phyloP scores from a whole-genome alignment of 2,797 vertebrate genomes.

The Oreonectes daqikongensis region DNA sequence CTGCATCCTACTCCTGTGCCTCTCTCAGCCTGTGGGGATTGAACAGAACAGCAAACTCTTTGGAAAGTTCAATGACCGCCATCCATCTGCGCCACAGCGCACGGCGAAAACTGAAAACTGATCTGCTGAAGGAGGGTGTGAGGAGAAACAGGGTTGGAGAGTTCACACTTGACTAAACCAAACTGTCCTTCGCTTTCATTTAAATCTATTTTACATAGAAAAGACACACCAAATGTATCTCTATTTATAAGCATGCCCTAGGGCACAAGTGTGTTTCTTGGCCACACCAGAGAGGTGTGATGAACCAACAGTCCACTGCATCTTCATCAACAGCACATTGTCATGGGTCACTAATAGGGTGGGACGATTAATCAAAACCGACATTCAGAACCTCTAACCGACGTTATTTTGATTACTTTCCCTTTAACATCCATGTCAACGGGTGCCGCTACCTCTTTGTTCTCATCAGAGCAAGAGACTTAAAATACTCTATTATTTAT shows the following conservation, averaged over 20 bases:
- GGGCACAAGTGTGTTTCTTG: conserved; percentile 8
- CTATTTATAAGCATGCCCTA: conserved; percentile 29
- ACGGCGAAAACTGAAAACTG: neutral
- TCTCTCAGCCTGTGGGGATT: conserved; percentile 12
- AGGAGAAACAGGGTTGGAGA: neutral
- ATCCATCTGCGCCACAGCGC: neutral
- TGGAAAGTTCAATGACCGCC: conserved; percentile 2
- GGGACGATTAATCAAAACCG: too few relatives aligned
- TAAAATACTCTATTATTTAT: too few relatives aligned
- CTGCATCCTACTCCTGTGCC: conserved; percentile 6
- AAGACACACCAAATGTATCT: conserved; percentile 24
- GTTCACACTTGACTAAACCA: conserved; percentile 31
- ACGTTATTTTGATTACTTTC: too few relatives aligned
- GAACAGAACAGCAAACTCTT: conserved; percentile 12
- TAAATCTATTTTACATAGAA: conserved; percentile 25
- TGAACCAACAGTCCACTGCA: conserved; percentile 13
- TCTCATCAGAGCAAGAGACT: too few relatives aligned
- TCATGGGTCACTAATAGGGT: conserved; percentile 24
- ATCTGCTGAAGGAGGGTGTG: neutral
- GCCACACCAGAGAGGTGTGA: neutral
- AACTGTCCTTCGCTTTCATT: conserved; percentile 31
- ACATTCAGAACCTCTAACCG: too few relatives aligned
- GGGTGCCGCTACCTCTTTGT: too few relatives aligned
- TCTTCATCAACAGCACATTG: neutral
- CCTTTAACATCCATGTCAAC: too few relatives aligned